phyloP scores from a whole-genome alignment of 2,797 vertebrate species.

The Sebastes baramenuke region DNA sequence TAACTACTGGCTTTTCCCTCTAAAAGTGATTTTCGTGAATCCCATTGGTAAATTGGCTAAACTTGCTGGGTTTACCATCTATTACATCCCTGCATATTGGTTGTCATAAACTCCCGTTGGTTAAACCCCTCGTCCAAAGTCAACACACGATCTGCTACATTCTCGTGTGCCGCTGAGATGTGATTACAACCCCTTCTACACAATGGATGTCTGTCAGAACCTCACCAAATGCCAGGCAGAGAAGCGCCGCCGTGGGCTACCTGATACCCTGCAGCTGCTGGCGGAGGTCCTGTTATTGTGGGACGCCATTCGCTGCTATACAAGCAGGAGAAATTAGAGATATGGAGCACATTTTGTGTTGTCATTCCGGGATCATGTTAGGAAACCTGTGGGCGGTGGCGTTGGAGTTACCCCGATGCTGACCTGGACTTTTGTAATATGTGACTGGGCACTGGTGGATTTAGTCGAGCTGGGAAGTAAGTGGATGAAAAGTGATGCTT shows the following conservation, averaged over 20 bases:
- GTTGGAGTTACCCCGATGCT: slow-evolving; percentile 7
- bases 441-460: not conserved
- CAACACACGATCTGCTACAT: slow-evolving; percentile 33
- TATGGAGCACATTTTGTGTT: slow-evolving; percentile 30
- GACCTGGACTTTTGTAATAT: slow-evolving; percentile 20
- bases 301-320: slow-evolving; percentile 8
- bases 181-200: slow-evolving; percentile 48
- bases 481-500: not conserved
- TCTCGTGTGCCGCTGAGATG: slow-evolving; percentile 24
- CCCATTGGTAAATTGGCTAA: not conserved
- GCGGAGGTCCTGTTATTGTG: slow-evolving; percentile 44
- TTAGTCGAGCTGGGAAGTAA: not conserved
- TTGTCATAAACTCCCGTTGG: not conserved
- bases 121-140: slow-evolving; percentile 1
- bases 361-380: slow-evolving; percentile 33
- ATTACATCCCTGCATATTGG: not conserved
- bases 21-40: too few species aligned
- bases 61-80: not conserved
- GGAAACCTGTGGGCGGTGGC: slow-evolving; percentile 29
- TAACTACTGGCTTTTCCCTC: not conserved
- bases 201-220: slow-evolving; percentile 74
- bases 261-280: slow-evolving; percentile 74
- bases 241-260: slow-evolving; percentile 41
- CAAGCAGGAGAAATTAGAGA: slow-evolving; percentile 6
- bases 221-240: slow-evolving; percentile 47